Evolutionary conservation across 1,140 invertebrate genomes (phyloP), one percentile per base, ranked within the genome.

Genomic region (Daktulosphaira vitifoliae): DNA sequence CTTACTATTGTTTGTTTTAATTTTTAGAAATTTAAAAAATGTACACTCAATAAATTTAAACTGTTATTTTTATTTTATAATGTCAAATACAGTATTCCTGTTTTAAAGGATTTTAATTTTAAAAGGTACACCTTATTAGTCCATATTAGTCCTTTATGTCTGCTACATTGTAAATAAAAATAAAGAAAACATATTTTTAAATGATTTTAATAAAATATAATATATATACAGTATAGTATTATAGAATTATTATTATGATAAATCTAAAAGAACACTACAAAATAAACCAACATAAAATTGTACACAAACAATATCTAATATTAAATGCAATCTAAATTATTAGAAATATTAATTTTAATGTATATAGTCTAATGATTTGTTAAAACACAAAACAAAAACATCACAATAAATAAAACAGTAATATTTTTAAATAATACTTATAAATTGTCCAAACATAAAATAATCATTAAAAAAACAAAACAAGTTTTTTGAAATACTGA

Each of bases 121-220:
- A n/a, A n/a, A n/a, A n/a, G n/a, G n/a, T n/a, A n/a, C n/a, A n/a
- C n/a, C n/a, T 18, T 46, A 33, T 48, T 11, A 26, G n/a, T 33
- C 29, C 39, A 44, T 44, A 7, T 44, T 44, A 44, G 39, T 7
- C 39, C 11, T 11, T 11, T 33, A 33, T 33, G 5, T 33, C 29
- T 33, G 29, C 29, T 5, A 33, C 11, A 33, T 5, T 33, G 46
- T 20, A 48, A 6, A 48, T 18, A 48, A 62, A n/a, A 62, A 62
- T 25, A 48, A 33, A 48, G 44, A 26, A 18, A 48, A 29, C 42
- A 46, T 62, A 62, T 62, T 62, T 62, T 48, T 62, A 62, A 59
- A 62, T 62, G 42, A 62, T 62, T 62, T 62, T 62, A 62, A 62
- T 62, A 62, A 62, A 62, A 62, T 62, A 62, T 62, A 62, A 48